Evolutionary conservation across 1,140 invertebrate species (phyloP).

Genomic region (Temnothorax nylanderi): DNA sequence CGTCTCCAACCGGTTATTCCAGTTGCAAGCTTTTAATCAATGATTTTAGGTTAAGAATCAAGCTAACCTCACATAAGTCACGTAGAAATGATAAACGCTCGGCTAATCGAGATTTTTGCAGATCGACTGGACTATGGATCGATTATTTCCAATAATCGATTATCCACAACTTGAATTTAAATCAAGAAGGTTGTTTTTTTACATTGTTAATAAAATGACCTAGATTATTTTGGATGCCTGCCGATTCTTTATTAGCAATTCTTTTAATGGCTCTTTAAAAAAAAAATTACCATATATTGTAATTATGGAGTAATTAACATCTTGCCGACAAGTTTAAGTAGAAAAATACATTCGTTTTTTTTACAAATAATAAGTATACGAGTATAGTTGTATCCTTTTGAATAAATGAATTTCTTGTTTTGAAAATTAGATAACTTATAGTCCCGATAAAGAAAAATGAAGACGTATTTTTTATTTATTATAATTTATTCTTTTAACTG

Average conservation of each 20-base stretch:
- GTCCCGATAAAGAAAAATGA: background rate
- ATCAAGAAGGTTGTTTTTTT: background rate
- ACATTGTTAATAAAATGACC: background rate
- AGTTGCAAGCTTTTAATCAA: background rate
- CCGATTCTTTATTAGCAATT: background rate
- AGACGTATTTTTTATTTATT: background rate
- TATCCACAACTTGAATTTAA: background rate
- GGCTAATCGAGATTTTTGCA: background rate
- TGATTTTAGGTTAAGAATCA: background rate
- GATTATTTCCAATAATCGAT: background rate
- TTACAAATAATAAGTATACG: background rate
- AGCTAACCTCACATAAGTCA: background rate
- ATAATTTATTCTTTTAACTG: background rate
- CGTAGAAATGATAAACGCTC: too few relatives aligned
- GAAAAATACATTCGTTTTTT: background rate
- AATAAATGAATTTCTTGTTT: too few relatives aligned
- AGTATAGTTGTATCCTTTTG: too few relatives aligned
- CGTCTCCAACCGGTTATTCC: too few relatives aligned
- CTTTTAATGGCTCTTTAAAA: background rate
- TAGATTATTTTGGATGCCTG: background rate
- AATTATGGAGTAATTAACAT: background rate
- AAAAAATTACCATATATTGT: background rate
- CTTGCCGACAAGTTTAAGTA: background rate
- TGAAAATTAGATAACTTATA: too few relatives aligned
- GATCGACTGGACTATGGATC: background rate